Evolutionary conservation across 2,888 invertebrate genomes (phyloP), one percentile per base, ranked within the genome.

Genomic region (Dioctria linearis): DNA sequence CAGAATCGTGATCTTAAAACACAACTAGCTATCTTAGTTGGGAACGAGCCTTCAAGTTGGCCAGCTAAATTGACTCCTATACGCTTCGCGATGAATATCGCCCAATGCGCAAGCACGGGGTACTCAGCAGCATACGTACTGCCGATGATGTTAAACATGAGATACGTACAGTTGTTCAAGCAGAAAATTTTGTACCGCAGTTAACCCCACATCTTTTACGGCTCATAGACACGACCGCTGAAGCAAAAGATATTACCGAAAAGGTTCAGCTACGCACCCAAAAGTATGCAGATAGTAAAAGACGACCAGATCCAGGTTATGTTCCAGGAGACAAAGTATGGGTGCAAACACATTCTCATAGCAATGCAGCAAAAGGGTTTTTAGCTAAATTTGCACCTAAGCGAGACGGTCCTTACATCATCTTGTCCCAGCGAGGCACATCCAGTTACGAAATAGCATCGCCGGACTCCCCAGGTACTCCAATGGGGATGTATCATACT

Each of bases 321-420:
- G 39, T 83, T 8, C 73, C 83, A 39, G 85, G 84, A 51, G 85
- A 84, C 73, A 49, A 69, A 66, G 85, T 85, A 9, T 82, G 73
- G 82, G 82, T 85, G 4, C 66, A 59, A 6, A 82, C 80, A 8
- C 84, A 85, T 66, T 40, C 80, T 6, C 71, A 83, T 3, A 85
- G 84, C 63, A 80, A 83, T 39, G 81, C 82, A n/a, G 57, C 63
- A n/a, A 82, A 78, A 37, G 80, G 76, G 54, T 75, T 73, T 82
- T 83, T 83, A 42, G 81, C 84, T 3, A 86, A 86, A 78, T 84
- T 86, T 63, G 82, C 81, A 49, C 85, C 85, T 6, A 80, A 84
- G 69, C 78, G 85, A 46, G 85, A 85, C 82, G 85, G 85, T 25
- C 85, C 85, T 3, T 85, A 85, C 51, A 13, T 79, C 2, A 79